Base-by-base conservation (phyloP, 1,140 invertebrate species). In the Drosophila busckii region DNA sequence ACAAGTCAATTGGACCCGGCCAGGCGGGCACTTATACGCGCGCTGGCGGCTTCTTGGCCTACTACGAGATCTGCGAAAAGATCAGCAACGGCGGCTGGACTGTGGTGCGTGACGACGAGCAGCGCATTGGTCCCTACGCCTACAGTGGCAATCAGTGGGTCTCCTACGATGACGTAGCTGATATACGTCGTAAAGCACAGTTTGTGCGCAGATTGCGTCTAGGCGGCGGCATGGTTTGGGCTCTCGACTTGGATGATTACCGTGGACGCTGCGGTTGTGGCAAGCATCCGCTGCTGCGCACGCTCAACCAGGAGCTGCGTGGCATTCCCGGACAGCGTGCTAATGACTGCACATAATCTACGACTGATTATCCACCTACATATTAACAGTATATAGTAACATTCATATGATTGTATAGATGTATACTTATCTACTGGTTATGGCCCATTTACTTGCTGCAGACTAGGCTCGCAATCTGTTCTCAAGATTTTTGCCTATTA, bases 151-250 rank as follows among this genome's bases (percentile, higher is more conserved):
- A 92, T 46, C 94, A 96, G 86, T 96, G 95, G 95, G 92, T 94
- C 1, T 92, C 93, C 0, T 97, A 93, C 76, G 93, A 96, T 67
- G 93, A 94, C 82, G 90, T 92, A 2, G 88, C 89, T 1, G 93
- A 93, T 50, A 91, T 93, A 32, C 87, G 89, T 17, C 88, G 89
- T 41, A 89, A 90, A 63, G 85, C 91, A 0, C 88, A 91, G 32
- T 89, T 91, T 44, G 89, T 93, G 0, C 89, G 88, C 26, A 87
- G 89, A 2, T 71, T 91, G 29, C 89, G 90, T 4, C 76, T 94
- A 2, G 93, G 93, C 1, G 94, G 94, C 2, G 93, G 92, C 1
- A 95, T 94, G 90, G 89, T 95, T 10, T 96, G 94, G 94, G 93
- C 94, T 0, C 85, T 95, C 8, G 89, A 89, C 80, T 86, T 94